Conservation (phyloP, 2,113 vertebrate species). For the Sylvietta virens region DNA sequence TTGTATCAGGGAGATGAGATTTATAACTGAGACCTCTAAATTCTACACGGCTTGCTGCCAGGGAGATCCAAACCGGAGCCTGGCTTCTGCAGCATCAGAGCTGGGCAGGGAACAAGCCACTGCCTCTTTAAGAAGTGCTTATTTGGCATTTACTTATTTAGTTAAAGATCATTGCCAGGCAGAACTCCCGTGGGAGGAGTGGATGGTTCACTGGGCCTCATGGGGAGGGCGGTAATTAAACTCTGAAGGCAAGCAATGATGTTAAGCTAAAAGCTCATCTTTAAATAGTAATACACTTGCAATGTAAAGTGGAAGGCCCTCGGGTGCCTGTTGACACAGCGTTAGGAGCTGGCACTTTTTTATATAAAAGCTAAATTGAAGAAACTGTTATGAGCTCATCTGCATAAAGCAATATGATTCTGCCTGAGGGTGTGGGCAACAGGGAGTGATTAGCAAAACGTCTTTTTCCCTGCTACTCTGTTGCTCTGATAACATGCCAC, state of each 20-base stretch:
- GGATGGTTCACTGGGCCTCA: conserved; percentile 76
- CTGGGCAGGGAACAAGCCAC: conserved; percentile 7
- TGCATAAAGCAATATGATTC: conserved; percentile 88
- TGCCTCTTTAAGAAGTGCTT: conserved; percentile 63
- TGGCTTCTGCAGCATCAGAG: neutral
- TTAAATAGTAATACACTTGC: conserved; percentile 81
- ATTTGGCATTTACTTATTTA: conserved; percentile 76
- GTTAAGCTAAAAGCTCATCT: conserved; percentile 85
- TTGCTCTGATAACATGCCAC: conserved; percentile 80
- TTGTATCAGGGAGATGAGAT: neutral
- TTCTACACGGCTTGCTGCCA: neutral
- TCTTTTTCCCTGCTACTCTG: conserved; percentile 68
- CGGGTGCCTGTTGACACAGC: conserved; percentile 90
- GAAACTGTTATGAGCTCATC: conserved; percentile 90
- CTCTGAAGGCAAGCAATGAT: conserved; percentile 72
- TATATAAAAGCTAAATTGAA: conserved; percentile 83
- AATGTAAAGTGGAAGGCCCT: conserved; percentile 79
- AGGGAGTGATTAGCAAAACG: conserved; percentile 83
- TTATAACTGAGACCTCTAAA: neutral
- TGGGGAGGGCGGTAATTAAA: conserved; percentile 87
- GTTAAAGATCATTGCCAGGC: conserved; percentile 75
- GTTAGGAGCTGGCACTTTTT: conserved; percentile 73
- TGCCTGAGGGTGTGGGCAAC: conserved; percentile 82
- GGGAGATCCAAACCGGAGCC: neutral
- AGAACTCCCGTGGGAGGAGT: conserved; percentile 72